Conservation (phyloP, 2,797 vertebrate species). For the Apodemus agrarius region DNA sequence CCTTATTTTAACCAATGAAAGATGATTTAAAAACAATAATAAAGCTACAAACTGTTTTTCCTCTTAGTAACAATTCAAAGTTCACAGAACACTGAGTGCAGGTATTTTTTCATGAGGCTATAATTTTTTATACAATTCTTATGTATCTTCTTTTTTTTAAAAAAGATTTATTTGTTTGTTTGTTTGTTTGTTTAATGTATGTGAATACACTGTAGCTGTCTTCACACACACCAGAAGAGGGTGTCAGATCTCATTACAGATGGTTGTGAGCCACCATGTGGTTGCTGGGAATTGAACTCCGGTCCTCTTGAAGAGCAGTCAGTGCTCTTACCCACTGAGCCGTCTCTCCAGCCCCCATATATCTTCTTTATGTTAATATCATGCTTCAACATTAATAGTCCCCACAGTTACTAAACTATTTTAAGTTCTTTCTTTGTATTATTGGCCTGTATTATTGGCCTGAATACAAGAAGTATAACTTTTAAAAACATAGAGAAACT, state of each 20-base stretch:
- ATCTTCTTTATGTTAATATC: neutral
- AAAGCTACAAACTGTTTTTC: neutral
- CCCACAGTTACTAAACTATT: neutral
- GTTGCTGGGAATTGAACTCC: too few relatives aligned
- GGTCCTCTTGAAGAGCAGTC: too few relatives aligned
- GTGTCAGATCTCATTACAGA: too few relatives aligned
- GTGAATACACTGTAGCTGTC: too few relatives aligned
- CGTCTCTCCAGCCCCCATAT: too few relatives aligned
- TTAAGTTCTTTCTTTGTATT: neutral
- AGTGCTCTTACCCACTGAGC: too few relatives aligned
- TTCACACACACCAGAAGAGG: too few relatives aligned
- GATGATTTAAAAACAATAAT: neutral
- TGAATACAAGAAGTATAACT: slow-evolving; percentile 27
- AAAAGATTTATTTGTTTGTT: too few relatives aligned
- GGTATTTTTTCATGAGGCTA: neutral
- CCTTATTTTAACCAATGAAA: slow-evolving; percentile 1
- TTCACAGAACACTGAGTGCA: neutral
- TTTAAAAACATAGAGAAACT: slow-evolving; percentile 7
- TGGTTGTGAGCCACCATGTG: too few relatives aligned
- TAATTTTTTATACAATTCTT: neutral
- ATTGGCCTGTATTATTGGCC: neutral
- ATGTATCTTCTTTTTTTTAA: neutral
- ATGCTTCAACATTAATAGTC: neutral
- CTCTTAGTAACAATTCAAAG: slow-evolving; percentile 39
- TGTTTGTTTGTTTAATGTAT: too few relatives aligned